A percentile compares a stretch with the other conserved stretches of the same genome.
phyloP scores from a whole-genome alignment of 2,797 vertebrate genomes.

The Falco biarmicus region DNA sequence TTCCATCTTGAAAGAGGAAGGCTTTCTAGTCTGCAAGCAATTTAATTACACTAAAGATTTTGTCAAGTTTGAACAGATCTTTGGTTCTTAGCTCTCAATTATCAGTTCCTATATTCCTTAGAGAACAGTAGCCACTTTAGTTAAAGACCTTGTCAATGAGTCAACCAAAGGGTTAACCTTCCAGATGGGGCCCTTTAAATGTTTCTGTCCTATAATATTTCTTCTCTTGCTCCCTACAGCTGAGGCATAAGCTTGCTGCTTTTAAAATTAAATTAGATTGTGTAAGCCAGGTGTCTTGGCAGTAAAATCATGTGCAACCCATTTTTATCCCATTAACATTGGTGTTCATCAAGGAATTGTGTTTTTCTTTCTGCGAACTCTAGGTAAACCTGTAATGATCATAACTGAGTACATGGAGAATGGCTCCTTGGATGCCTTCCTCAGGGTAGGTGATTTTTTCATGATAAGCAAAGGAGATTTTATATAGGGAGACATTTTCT shows the following conservation, averaged over 20 bases:
- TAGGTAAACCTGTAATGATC: constrained; percentile 99
- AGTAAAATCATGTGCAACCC: constrained; percentile 72
- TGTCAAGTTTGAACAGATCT: constrained; percentile 44
- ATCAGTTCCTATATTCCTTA: constrained; percentile 65
- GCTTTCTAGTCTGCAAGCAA: constrained; percentile 44
- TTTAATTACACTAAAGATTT: constrained; percentile 69
- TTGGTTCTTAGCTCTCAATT: constrained; percentile 64
- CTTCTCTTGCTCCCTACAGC: constrained; percentile 73
- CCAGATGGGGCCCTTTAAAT: constrained; percentile 75
- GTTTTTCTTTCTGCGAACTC: constrained; percentile 74
- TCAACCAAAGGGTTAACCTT: constrained; percentile 77
- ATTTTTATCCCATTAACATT: constrained; percentile 80
- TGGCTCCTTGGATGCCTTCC: constrained; percentile 96
- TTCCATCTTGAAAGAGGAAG: background rate
- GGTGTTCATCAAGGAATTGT: constrained; percentile 74
- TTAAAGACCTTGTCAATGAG: constrained; percentile 75
- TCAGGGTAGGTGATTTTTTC: constrained; percentile 89
- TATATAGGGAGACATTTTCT: background rate
- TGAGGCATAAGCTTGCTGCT: constrained; percentile 74
- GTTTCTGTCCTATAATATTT: constrained; percentile 76
- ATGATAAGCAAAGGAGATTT: constrained; percentile 23
- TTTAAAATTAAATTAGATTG: constrained; percentile 81
- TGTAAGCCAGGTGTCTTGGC: constrained; percentile 80
- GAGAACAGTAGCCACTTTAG: constrained; percentile 56
- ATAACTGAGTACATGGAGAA: constrained; percentile 99